phyloP scores from a whole-genome alignment of 2,797 vertebrate species.

The Mus spretus region DNA sequence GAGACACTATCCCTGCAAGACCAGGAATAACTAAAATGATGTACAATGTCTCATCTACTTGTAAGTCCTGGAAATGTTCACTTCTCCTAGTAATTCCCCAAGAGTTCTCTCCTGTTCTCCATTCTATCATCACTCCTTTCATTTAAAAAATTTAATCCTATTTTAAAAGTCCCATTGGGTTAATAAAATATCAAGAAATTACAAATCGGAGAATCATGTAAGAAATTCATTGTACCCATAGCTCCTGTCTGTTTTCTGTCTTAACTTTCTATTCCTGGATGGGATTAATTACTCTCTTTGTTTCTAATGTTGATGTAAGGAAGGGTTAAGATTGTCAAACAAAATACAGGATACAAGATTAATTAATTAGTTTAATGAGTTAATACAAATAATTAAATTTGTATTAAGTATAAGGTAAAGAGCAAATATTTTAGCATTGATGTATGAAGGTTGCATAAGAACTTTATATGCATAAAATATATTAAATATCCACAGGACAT shows the following conservation, averaged over 20 bases:
- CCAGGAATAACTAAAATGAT: slow-evolving; percentile 30
- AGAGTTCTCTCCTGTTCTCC: slow-evolving; percentile 30
- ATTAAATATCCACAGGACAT: slow-evolving; percentile 25
- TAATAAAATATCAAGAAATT: slow-evolving; percentile 44
- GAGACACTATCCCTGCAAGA: neutral
- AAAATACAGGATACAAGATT: neutral
- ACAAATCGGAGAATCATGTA: neutral
- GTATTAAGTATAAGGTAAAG: neutral
- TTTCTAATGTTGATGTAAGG: neutral
- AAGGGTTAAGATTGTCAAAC: neutral
- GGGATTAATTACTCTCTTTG: neutral
- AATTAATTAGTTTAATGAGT: neutral
- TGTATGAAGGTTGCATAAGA: neutral
- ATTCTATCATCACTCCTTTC: slow-evolving; percentile 43
- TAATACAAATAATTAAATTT: neutral
- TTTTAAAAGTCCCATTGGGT: neutral
- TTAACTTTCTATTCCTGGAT: neutral
- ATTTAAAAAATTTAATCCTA: neutral
- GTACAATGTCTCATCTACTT: neutral
- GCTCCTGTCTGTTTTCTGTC: neutral
- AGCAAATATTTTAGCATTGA: neutral
- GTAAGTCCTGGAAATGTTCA: neutral
- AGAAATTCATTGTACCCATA: neutral
- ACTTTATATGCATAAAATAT: neutral
- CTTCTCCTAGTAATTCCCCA: neutral